Evolutionary conservation across 2,888 invertebrate species (phyloP).

Genomic region (Eudasyphora cyanicolor): DNA sequence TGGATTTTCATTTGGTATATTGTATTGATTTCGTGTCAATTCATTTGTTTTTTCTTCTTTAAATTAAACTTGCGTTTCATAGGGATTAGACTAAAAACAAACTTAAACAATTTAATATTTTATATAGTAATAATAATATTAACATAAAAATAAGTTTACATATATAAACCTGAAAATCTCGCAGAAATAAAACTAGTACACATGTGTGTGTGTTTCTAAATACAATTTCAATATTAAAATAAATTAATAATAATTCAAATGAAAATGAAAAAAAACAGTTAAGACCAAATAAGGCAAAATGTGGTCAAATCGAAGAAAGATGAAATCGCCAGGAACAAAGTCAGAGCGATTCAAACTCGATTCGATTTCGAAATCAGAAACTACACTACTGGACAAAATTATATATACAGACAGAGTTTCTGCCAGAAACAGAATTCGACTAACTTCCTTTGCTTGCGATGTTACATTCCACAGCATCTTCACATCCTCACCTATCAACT

Average conservation of each 20-base stretch:
- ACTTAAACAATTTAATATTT: slow-evolving; percentile 21
- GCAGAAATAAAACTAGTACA: slow-evolving; percentile 16
- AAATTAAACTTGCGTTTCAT: slow-evolving; percentile 6
- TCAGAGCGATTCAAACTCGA: not conserved
- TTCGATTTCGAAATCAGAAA: slow-evolving; percentile 1
- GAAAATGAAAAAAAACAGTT: not conserved
- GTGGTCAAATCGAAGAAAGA: slow-evolving; percentile 4
- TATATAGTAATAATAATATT: slow-evolving; percentile 1
- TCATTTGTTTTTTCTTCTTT: not conserved
- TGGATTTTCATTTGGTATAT: slow-evolving; percentile 28
- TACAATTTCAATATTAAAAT: slow-evolving; percentile 7
- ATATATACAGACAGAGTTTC: not conserved
- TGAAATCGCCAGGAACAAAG: not conserved
- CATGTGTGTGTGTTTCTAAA: not conserved
- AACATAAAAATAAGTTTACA: slow-evolving; percentile 2
- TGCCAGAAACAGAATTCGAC: not conserved
- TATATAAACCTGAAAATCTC: slow-evolving; percentile 26
- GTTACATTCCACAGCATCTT: not conserved
- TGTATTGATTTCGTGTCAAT: slow-evolving; percentile 17
- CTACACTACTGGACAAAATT: not conserved
- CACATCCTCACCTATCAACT: not conserved
- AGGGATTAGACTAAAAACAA: slow-evolving; percentile 39
- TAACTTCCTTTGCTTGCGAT: not conserved
- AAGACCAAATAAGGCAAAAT: slow-evolving; percentile 33
- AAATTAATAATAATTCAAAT: slow-evolving; percentile 1